phyloP scores from a whole-genome alignment of 2,797 vertebrate genomes.

The Parauchenoglanis punctatus region DNA sequence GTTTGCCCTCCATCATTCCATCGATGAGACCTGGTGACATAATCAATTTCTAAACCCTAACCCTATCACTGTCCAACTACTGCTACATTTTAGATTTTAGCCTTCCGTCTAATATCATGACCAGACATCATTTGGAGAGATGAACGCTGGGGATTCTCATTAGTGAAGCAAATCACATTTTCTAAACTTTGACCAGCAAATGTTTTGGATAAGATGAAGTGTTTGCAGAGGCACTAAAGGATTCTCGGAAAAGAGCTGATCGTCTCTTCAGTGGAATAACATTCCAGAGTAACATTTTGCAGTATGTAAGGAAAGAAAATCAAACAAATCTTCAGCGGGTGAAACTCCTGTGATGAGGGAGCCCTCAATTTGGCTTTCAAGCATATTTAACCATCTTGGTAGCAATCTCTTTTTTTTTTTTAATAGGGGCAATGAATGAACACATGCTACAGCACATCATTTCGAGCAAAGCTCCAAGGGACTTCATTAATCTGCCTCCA shows the following conservation, averaged over 20 bases:
- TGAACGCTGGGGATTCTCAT: background rate
- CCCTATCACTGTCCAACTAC: background rate
- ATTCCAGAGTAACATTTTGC: background rate
- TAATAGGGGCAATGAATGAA: constrained; percentile 17
- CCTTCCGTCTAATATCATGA: background rate
- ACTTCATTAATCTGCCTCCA: constrained; percentile 41
- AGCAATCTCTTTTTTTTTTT: constrained; percentile 23
- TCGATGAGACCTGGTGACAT: background rate
- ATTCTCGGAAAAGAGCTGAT: background rate
- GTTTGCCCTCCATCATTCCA: background rate
- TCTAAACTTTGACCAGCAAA: background rate
- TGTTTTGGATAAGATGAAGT: background rate
- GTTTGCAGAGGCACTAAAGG: background rate
- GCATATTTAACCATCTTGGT: constrained; percentile 8
- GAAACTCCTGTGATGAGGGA: background rate
- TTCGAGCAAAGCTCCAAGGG: constrained; percentile 31
- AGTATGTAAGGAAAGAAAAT: background rate
- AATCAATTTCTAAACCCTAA: background rate
- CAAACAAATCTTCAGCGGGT: background rate
- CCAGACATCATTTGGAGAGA: background rate
- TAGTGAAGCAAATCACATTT: background rate
- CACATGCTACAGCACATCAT: background rate
- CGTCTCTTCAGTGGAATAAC: background rate
- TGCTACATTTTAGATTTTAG: too few relatives aligned
- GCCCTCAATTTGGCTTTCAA: background rate